Evolutionary conservation across 1,140 invertebrate genomes (phyloP).

Genomic region (Temnothorax nylanderi): DNA sequence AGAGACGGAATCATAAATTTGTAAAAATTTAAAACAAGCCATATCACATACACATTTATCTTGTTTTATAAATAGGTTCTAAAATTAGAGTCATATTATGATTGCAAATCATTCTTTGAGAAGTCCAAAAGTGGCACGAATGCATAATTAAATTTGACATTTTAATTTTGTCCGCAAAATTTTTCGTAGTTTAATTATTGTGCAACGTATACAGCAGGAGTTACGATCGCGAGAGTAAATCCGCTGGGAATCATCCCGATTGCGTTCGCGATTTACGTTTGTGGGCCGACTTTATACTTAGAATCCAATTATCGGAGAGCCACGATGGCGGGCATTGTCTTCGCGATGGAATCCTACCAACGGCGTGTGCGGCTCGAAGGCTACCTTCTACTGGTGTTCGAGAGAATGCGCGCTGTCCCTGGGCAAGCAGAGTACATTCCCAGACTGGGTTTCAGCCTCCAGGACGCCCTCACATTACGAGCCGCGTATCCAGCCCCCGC

Average conservation of each 20-base stretch:
- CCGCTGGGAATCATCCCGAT: constrained; percentile 5
- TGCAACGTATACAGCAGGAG: background rate
- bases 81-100: background rate
- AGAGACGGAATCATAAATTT: background rate
- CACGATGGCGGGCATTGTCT: constrained; percentile 63
- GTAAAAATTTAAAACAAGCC: background rate
- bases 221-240: background rate
- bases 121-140: background rate
- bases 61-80: background rate
- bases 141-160: background rate
- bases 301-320: constrained; percentile 67
- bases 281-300: constrained; percentile 56
- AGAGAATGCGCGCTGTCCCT: constrained; percentile 76
- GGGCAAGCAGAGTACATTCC: constrained; percentile 80
- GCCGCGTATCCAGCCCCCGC: constrained; percentile 60
- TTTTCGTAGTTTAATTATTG: background rate
- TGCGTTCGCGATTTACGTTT: constrained; percentile 3
- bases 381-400: constrained; percentile 32
- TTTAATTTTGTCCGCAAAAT: background rate
- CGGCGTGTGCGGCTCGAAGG: constrained; percentile 60
- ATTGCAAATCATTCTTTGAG: background rate
- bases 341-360: constrained; percentile 61
- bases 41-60: background rate
- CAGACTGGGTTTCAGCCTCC: constrained; percentile 82
- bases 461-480: constrained; percentile 79